Evolutionary conservation across 2,797 vertebrate species (phyloP).

Genomic region (Lindbergichthys nudifrons): DNA sequence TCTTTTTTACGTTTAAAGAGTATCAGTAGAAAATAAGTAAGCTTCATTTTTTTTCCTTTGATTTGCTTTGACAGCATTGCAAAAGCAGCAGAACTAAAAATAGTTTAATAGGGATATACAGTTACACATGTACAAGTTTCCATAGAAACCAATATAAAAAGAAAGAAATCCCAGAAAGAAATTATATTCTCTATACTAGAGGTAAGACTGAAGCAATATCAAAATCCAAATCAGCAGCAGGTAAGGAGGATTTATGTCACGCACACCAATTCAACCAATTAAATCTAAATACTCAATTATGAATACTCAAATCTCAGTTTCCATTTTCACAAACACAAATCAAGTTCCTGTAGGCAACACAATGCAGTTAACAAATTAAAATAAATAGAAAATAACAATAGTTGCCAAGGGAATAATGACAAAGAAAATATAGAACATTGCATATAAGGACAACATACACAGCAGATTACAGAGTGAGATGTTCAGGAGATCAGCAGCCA

Average conservation of each 20-base stretch:
- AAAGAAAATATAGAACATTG: conserved; percentile 3
- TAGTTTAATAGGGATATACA: no score
- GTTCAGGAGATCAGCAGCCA: not conserved
- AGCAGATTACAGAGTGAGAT: not conserved
- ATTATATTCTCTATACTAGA: not conserved
- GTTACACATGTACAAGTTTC: not conserved
- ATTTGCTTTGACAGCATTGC: no score
- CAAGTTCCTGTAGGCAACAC: not conserved
- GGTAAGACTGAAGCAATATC: not conserved
- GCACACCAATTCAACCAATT: not conserved
- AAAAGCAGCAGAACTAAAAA: no score
- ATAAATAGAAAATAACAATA: not conserved
- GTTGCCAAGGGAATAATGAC: not conserved
- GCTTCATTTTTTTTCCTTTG: no score
- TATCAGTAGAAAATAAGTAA: no score
- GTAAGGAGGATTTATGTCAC: not conserved
- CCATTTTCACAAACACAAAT: not conserved
- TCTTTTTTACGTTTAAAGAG: no score
- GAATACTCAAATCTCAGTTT: not conserved
- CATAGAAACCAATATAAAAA: conserved; percentile 3
- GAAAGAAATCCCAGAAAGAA: no score
- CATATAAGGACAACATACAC: not conserved
- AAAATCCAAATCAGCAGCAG: not conserved
- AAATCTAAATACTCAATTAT: not conserved
- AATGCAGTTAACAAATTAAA: not conserved